Conservation (phyloP, 2,888 invertebrate species). For the Theristus sp. region DNA sequence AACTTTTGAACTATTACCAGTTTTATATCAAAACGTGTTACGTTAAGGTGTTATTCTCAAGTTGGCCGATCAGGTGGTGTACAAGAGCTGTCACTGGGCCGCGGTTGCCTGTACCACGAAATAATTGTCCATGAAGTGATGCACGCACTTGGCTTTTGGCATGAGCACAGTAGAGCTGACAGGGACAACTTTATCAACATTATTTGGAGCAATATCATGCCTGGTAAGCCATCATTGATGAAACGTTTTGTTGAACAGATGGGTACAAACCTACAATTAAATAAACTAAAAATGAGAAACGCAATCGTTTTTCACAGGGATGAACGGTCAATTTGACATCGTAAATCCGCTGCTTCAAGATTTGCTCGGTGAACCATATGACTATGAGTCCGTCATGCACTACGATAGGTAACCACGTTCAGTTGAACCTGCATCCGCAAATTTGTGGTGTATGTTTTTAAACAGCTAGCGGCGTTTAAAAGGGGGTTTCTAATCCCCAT, state of each 20-base stretch:
- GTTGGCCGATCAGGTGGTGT: conserved; percentile 24
- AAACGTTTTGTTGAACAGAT: too few relatives aligned
- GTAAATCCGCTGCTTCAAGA: conserved; percentile 15
- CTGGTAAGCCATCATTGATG: conserved; percentile 5
- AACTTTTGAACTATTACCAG: neutral
- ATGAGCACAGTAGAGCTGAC: conserved; percentile 24
- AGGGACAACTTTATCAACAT: conserved; percentile 4
- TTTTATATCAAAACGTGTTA: neutral
- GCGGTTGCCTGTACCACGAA: conserved; percentile 28
- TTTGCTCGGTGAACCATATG: conserved; percentile 24
- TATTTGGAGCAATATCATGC: conserved; percentile 5
- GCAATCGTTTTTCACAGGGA: conserved; percentile 16
- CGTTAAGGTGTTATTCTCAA: conserved; percentile 28
- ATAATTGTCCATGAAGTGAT: conserved; percentile 26
- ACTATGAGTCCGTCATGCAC: conserved; percentile 22
- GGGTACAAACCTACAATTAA: too few relatives aligned
- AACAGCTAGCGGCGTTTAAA: too few relatives aligned
- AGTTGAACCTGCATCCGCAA: too few relatives aligned
- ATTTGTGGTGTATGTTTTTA: too few relatives aligned
- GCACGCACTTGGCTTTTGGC: conserved; percentile 25
- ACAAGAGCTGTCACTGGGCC: conserved; percentile 19
- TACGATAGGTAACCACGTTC: too few relatives aligned
- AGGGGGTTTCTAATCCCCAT: too few relatives aligned
- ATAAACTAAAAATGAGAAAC: too few relatives aligned
- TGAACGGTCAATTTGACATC: conserved; percentile 27